Percentiles rank a stretch among this genome's conserved stretches.
These are phyloP conservation scores for Scatophagus argus DNA, from an alignment of 2,113 vertebrate genomes.

Conservation along the genomic window DNA sequence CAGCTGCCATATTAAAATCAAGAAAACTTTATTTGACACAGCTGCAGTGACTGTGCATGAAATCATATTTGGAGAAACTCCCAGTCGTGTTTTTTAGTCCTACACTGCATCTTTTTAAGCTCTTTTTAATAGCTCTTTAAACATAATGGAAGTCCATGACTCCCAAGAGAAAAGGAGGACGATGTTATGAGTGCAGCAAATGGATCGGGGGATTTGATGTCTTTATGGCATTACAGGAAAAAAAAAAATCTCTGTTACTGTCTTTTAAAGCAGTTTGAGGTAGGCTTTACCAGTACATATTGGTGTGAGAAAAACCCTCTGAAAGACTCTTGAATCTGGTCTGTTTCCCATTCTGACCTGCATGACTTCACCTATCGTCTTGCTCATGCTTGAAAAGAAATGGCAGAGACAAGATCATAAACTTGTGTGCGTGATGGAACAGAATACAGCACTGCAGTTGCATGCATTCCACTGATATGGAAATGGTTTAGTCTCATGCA, in stretches of 20 bases:
- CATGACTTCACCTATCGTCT: not conserved
- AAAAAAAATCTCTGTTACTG: not conserved
- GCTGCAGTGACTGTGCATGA: not conserved
- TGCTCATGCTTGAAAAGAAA: not conserved
- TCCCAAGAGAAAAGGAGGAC: conserved; percentile 5
- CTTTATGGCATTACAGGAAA: not conserved
- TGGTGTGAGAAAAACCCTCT: not conserved
- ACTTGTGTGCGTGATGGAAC: not conserved
- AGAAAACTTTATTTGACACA: not conserved
- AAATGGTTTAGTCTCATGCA: not conserved
- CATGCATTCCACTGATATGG: not conserved
- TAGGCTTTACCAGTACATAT: not conserved
- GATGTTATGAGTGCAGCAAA: conserved; percentile 2
- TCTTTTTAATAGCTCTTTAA: conserved; percentile 30
- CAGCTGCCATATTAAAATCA: not conserved
- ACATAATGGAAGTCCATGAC: not conserved
- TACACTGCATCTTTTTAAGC: conserved; percentile 1
- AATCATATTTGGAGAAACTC: not conserved
- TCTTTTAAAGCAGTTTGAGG: not conserved
- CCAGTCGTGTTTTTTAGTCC: conserved; percentile 19
- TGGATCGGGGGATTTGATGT: not conserved
- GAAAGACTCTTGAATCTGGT: not conserved
- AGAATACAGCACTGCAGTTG: not conserved
- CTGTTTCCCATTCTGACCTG: not conserved
- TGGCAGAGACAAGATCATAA: not conserved